These are phyloP conservation scores for Physella acuta DNA, from an alignment of 1,140 invertebrate genomes.

Conservation along the genomic window DNA sequence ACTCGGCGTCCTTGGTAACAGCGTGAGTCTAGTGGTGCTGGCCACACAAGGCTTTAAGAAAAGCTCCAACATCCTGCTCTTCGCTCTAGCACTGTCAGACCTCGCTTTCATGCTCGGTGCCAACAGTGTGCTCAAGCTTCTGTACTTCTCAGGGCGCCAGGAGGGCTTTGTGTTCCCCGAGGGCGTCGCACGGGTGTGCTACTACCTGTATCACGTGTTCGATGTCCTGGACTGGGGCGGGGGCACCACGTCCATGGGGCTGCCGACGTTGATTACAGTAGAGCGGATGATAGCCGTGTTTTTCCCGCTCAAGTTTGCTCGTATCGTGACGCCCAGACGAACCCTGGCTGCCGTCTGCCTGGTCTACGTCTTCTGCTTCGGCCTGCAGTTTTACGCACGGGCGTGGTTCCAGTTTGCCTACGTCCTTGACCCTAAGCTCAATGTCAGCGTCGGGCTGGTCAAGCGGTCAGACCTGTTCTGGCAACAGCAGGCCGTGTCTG, in stretches of 20 bases:
- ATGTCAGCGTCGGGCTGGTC: background rate
- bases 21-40: conserved; percentile 2
- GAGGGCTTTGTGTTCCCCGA: conserved; percentile 1
- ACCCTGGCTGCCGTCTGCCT: background rate
- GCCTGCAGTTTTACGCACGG: background rate
- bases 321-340: background rate
- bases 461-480: background rate
- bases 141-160: background rate
- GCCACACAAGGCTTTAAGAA: conserved; percentile 8
- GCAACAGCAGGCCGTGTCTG: background rate
- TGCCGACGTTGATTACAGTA: conserved; percentile 11
- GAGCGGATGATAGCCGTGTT: conserved; percentile 19
- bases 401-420: conserved; percentile 15
- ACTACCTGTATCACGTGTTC: conserved; percentile 13
- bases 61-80: conserved; percentile 21
- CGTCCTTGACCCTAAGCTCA: background rate
- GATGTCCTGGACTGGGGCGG: conserved; percentile 15
- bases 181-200: background rate
- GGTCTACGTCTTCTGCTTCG: background rate
- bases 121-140: background rate
- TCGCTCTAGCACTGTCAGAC: conserved; percentile 18
- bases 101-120: conserved; percentile 11
- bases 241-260: background rate
- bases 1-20: conserved; percentile 10
- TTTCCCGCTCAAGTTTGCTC: background rate